Conservation (phyloP, 2,888 invertebrate species). For the Tanaodytes sp. region DNA sequence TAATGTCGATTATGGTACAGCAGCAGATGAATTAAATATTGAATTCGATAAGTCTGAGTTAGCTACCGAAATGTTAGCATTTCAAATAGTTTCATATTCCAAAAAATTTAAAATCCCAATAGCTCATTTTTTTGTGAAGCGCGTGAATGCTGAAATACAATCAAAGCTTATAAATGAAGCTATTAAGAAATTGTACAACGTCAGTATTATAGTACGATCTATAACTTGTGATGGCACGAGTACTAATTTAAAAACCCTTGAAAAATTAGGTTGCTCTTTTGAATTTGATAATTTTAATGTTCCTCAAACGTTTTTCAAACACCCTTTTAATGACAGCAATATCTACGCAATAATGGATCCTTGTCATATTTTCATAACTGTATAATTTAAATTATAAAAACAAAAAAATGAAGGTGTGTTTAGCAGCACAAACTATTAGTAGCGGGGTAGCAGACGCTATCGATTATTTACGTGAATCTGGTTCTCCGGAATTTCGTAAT, state of each 20-base stretch:
- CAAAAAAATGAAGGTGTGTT: conserved; percentile 33
- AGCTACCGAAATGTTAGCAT: background rate
- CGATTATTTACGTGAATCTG: too few species aligned
- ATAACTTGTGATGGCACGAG: conserved; percentile 3
- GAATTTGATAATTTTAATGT: background rate
- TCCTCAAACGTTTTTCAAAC: background rate
- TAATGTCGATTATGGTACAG: background rate
- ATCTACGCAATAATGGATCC: conserved; percentile 12
- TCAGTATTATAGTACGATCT: conserved; percentile 1
- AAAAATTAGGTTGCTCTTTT: background rate
- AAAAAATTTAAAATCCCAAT: background rate
- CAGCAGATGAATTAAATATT: background rate
- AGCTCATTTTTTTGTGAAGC: conserved; percentile 16
- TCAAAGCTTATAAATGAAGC: background rate
- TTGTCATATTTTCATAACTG: conserved; percentile 39
- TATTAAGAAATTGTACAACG: conserved; percentile 5
- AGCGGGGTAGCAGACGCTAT: too few species aligned
- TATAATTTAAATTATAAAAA: conserved; percentile 20
- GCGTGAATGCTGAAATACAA: conserved; percentile 8
- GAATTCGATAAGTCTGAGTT: background rate
- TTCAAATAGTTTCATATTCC: background rate
- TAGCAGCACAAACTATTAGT: too few species aligned
- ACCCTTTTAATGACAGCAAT: background rate
- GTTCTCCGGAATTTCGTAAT: conserved; percentile 49
- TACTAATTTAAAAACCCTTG: conserved; percentile 24